Conservation (phyloP, 2,888 invertebrate genomes). For the Hyalella azteca region DNA sequence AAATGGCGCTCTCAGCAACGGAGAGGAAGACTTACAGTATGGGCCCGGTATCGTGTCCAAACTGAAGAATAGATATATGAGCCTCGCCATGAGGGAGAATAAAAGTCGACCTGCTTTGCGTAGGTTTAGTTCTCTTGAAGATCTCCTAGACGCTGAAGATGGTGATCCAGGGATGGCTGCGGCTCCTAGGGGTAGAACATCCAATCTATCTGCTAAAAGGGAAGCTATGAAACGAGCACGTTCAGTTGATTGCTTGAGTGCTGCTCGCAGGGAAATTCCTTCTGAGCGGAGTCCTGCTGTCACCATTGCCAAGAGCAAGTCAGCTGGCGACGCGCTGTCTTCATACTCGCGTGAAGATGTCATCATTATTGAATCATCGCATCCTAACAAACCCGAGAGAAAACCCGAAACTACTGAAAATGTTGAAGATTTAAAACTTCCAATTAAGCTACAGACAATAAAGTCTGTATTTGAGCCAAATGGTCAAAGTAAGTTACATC, state of each 20-base stretch:
- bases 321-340: slow-evolving; percentile 53
- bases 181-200: slow-evolving; percentile 60
- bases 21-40: slow-evolving; percentile 79
- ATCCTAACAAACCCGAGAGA: not conserved
- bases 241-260: slow-evolving; percentile 79
- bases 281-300: not conserved
- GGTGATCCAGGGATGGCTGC: slow-evolving; percentile 60
- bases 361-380: slow-evolving; percentile 61
- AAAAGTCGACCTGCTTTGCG: slow-evolving; percentile 71
- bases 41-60: slow-evolving; percentile 91
- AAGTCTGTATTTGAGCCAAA: slow-evolving; percentile 6
- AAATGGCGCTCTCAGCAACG: not conserved
- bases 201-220: slow-evolving; percentile 41
- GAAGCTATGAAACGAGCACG: slow-evolving; percentile 70
- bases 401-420: slow-evolving; percentile 29
- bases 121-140: slow-evolving; percentile 83
- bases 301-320: slow-evolving; percentile 55
- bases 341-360: slow-evolving; percentile 61
- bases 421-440: not conserved
- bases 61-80: slow-evolving; percentile 83
- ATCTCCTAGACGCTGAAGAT: slow-evolving; percentile 72
- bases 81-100: slow-evolving; percentile 80
- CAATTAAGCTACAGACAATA: slow-evolving; percentile 29
- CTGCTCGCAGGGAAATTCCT: slow-evolving; percentile 29
- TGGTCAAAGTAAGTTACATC: slow-evolving; percentile 30